Conservation (phyloP, 2,888 invertebrate species). For the Callimorpha dominula region DNA sequence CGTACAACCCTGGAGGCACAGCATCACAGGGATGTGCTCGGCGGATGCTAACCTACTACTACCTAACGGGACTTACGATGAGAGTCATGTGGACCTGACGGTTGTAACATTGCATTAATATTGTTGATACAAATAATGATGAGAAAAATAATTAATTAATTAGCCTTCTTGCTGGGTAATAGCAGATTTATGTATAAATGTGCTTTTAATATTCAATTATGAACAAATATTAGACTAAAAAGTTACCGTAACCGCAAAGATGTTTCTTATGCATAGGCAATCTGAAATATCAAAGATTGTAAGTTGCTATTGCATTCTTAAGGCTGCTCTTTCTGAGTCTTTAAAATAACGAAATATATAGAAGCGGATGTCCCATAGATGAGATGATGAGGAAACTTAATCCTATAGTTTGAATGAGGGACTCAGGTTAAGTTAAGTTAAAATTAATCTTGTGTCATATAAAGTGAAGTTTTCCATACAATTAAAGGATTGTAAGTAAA, state of each 20-base stretch:
- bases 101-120: not conserved
- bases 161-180: no score
- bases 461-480: not conserved
- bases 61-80: constrained; percentile 75
- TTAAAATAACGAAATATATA: not conserved
- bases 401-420: not conserved
- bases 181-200: no score
- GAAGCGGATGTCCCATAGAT: not conserved
- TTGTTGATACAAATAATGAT: not conserved
- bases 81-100: constrained; percentile 59
- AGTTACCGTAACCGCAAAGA: no score
- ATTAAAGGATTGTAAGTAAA: no score
- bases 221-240: not conserved
- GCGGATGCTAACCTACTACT: constrained; percentile 80
- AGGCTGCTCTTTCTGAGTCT: not conserved
- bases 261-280: not conserved
- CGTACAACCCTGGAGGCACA: constrained; percentile 64
- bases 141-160: no score
- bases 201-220: not conserved
- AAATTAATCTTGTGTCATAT: not conserved
- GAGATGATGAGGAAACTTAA: not conserved
- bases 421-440: not conserved
- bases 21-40: constrained; percentile 78
- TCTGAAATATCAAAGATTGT: not conserved
- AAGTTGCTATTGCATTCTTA: not conserved